These are phyloP conservation scores for Diploscapter pachys DNA, from an alignment of 1,140 invertebrate genomes.

Conservation along the genomic window DNA sequence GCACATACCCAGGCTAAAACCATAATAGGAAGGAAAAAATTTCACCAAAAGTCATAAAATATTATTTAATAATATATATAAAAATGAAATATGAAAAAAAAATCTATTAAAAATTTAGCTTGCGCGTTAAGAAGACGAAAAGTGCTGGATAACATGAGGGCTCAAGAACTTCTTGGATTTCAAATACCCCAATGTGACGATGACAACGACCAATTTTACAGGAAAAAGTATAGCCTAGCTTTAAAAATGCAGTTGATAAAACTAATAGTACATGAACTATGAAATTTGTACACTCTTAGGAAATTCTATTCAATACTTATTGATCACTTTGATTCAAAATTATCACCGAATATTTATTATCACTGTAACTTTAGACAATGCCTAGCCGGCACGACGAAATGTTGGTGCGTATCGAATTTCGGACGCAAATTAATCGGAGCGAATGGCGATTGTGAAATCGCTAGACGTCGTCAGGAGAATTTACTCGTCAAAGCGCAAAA, in stretches of 20 bases:
- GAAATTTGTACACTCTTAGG: too few species aligned
- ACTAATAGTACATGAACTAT: too few species aligned
- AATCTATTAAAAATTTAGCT: slow-evolving; percentile 6
- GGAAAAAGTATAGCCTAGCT: too few species aligned
- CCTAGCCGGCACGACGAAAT: slow-evolving; percentile 20
- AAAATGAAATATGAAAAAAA: slow-evolving; percentile 1
- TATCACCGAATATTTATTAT: too few species aligned
- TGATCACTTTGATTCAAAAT: too few species aligned
- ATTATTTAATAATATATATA: not conserved
- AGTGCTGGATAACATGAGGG: slow-evolving; percentile 12
- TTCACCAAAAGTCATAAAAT: too few species aligned
- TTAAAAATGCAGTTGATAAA: too few species aligned
- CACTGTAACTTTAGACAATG: slow-evolving; percentile 20
- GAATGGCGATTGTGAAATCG: not conserved
- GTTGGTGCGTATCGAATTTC: slow-evolving; percentile 22
- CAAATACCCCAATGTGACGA: slow-evolving; percentile 26
- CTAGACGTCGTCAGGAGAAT: not conserved
- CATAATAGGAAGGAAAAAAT: too few species aligned
- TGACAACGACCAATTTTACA: not conserved
- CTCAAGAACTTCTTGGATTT: slow-evolving; percentile 22
- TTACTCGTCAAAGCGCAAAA: not conserved
- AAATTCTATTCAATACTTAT: too few species aligned
- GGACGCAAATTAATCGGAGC: slow-evolving; percentile 15
- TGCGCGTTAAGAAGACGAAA: slow-evolving; percentile 16
- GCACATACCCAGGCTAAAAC: too few species aligned